Evolutionary conservation across 2,113 vertebrate genomes (phyloP).

Genomic region (Pogonocichla stellata): DNA sequence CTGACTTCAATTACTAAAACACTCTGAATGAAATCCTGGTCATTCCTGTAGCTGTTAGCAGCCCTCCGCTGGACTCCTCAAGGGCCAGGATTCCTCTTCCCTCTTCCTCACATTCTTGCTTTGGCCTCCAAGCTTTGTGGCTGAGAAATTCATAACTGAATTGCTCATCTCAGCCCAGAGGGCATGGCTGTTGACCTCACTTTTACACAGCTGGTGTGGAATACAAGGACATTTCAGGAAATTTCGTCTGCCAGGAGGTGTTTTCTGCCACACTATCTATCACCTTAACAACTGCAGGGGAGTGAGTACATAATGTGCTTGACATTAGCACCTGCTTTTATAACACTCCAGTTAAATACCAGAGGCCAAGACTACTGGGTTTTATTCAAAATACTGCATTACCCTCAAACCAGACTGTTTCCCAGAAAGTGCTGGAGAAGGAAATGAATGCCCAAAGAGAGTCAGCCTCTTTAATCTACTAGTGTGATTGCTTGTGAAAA

Average conservation of each 20-base stretch:
- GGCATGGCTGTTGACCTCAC: not conserved
- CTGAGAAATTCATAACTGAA: not conserved
- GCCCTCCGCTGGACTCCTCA: not conserved
- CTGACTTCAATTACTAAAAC: not conserved
- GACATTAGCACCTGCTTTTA: constrained; percentile 51
- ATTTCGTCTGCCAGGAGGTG: constrained; percentile 16
- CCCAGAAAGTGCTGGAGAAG: not conserved
- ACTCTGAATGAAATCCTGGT: not conserved
- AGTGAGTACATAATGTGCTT: constrained; percentile 28
- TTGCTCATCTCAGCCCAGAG: not conserved
- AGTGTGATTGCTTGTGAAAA: constrained; percentile 20
- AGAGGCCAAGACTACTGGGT: constrained; percentile 17
- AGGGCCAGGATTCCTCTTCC: not conserved
- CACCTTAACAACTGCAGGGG: constrained; percentile 45
- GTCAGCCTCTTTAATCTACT: not conserved
- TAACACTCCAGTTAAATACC: constrained; percentile 33
- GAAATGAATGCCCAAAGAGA: not conserved
- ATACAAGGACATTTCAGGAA: constrained; percentile 37
- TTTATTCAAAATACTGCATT: constrained; percentile 9
- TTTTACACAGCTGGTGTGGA: not conserved
- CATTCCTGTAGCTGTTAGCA: not conserved
- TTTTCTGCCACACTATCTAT: constrained; percentile 36
- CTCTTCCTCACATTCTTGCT: not conserved
- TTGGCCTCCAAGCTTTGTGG: not conserved
- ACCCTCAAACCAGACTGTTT: not conserved